Conservation (phyloP, 2,113 vertebrate genomes). For the Phyllostomus hastatus region DNA sequence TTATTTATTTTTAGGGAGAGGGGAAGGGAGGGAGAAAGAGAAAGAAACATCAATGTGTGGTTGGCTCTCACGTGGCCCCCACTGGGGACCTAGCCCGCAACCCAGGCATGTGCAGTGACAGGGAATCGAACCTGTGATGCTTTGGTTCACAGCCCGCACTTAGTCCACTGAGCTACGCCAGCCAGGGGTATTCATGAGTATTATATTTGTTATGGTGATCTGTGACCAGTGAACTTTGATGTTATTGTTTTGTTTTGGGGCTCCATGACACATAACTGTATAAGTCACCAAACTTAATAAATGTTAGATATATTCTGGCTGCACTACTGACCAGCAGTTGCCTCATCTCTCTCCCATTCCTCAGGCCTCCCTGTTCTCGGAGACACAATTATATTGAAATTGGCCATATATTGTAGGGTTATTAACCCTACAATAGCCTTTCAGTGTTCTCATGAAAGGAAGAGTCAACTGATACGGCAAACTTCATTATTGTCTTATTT, state of each 20-base stretch:
- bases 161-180: no score
- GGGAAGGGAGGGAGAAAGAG: no score
- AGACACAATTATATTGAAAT: neutral
- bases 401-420: neutral
- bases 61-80: no score
- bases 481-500: neutral
- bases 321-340: neutral
- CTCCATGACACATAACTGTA: neutral
- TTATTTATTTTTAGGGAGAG: no score
- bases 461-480: neutral
- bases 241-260: neutral
- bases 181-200: neutral
- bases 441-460: neutral
- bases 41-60: no score
- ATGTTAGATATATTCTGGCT: neutral
- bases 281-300: neutral
- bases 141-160: no score
- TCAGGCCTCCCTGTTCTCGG: neutral
- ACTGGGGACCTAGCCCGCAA: no score
- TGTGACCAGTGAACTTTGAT: neutral
- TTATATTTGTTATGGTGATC: neutral
- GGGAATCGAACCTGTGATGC: no score
- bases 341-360: neutral
- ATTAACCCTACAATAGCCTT: neutral
- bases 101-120: no score